Evolutionary conservation across 30 jellyfish, hydroid and myxozoan species (phyloP).

Genomic region (Rhopilema esculentum): DNA sequence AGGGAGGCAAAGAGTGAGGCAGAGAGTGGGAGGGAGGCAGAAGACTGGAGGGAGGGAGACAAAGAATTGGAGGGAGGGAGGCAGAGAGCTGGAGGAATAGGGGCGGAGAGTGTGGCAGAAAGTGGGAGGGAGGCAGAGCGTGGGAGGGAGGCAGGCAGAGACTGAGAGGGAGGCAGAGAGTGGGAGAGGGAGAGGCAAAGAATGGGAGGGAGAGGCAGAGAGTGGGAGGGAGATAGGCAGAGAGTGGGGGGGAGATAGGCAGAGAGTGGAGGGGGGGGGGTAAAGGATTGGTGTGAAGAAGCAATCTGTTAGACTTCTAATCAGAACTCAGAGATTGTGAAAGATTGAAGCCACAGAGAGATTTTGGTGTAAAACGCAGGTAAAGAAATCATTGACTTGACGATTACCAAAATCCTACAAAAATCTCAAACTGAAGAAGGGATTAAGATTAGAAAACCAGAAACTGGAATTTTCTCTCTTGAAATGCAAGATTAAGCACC

Average conservation of each 20-base stretch:
- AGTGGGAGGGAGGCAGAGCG: not conserved
- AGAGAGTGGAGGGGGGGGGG: too few species aligned
- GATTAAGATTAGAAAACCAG: too few species aligned
- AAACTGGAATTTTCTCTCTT: too few species aligned
- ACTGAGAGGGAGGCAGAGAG: conserved; percentile 3
- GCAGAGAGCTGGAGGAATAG: not conserved
- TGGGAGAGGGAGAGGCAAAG: not conserved
- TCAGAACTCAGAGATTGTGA: too few species aligned
- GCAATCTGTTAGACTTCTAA: not conserved
- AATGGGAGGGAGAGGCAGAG: not conserved
- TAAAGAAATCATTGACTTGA: too few species aligned
- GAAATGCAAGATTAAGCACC: too few species aligned
- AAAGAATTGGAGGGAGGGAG: not conserved
- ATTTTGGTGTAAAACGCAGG: too few species aligned
- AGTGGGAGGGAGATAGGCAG: conserved; percentile 1
- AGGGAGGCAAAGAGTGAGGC: not conserved
- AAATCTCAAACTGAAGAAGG: too few species aligned
- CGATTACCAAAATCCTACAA: too few species aligned
- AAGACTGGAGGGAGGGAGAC: not conserved
- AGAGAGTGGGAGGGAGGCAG: not conserved
- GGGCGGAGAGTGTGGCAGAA: not conserved
- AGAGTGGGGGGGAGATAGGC: not conserved
- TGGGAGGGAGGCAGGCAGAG: not conserved
- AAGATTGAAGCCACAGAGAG: too few species aligned
- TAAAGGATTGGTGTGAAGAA: not conserved